phyloP scores from a whole-genome alignment of 1,140 invertebrate species.

The Drosophila virilis region DNA sequence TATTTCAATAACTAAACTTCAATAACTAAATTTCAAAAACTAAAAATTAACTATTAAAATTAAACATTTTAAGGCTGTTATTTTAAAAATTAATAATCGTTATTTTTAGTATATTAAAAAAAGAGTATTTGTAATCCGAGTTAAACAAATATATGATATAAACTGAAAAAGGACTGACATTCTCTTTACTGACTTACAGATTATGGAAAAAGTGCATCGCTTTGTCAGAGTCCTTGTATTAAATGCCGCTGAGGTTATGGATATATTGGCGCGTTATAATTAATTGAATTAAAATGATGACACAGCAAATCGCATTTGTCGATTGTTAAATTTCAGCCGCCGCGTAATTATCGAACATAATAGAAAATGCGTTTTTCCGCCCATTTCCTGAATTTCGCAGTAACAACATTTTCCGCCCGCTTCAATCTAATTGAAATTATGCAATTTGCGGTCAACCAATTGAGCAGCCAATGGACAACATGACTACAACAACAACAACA shows the following conservation, averaged over 20 bases:
- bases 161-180: too few species aligned
- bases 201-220: too few species aligned
- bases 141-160: too few species aligned
- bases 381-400: neutral
- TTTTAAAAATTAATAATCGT: too few species aligned
- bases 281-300: conserved; percentile 39
- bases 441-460: conserved; percentile 52
- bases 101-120: too few species aligned
- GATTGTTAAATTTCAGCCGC: conserved; percentile 26
- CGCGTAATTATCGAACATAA: conserved; percentile 34
- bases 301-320: conserved; percentile 27
- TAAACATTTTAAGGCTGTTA: too few species aligned
- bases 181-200: too few species aligned
- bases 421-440: conserved; percentile 51
- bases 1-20: too few species aligned
- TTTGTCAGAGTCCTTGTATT: too few species aligned
- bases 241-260: neutral
- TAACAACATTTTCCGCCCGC: neutral
- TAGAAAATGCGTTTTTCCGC: conserved; percentile 19
- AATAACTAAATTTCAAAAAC: too few species aligned
- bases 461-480: conserved; percentile 33
- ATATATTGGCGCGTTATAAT: conserved; percentile 15
- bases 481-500: conserved; percentile 30
- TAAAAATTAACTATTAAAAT: too few species aligned
- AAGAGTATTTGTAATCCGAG: too few species aligned